A percentile compares a stretch with the other conserved stretches of the same genome.
Conservation (phyloP, 2,888 invertebrate genomes). For the Cantharis rufa region DNA sequence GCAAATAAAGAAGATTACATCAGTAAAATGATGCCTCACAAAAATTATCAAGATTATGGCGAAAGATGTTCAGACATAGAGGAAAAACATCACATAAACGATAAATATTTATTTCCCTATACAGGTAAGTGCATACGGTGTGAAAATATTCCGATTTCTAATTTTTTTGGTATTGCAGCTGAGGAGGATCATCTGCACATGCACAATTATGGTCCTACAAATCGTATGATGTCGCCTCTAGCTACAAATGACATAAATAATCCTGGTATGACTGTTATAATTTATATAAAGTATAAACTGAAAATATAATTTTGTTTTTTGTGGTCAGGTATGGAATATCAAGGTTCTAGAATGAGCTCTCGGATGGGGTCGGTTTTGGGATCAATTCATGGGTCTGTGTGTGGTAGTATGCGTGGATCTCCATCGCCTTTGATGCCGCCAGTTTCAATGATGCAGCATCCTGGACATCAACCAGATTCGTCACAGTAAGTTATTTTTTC, state of each 20-base stretch:
- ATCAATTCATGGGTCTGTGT: slow-evolving; percentile 51
- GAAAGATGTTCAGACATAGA: slow-evolving; percentile 73
- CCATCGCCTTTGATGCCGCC: slow-evolving; percentile 54
- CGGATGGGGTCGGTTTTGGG: slow-evolving; percentile 52
- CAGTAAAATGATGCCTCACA: slow-evolving; percentile 49
- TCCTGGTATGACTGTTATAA: slow-evolving; percentile 47
- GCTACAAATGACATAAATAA: slow-evolving; percentile 60
- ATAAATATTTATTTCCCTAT: slow-evolving; percentile 84
- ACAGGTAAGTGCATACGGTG: slow-evolving; percentile 61
- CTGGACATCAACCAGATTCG: slow-evolving; percentile 47
- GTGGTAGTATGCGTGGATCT: slow-evolving; percentile 52
- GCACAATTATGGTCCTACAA: slow-evolving; percentile 40
- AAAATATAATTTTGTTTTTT: background rate
- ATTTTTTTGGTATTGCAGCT: slow-evolving; percentile 55
- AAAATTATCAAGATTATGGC: slow-evolving; percentile 60
- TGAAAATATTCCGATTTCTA: background rate
- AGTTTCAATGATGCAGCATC: slow-evolving; percentile 49
- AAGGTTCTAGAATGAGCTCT: slow-evolving; percentile 47
- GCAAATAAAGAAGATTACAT: slow-evolving; percentile 49
- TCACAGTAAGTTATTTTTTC: slow-evolving; percentile 46
- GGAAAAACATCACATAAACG: slow-evolving; percentile 72
- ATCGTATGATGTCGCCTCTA: slow-evolving; percentile 52
- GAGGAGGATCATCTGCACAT: slow-evolving; percentile 72
- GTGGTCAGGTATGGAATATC: slow-evolving; percentile 46
- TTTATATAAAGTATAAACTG: background rate